Percentiles rank a stretch among this genome's conserved stretches.
phyloP scores from a whole-genome alignment of 2,888 invertebrate genomes.

The Apoda limacodes region DNA sequence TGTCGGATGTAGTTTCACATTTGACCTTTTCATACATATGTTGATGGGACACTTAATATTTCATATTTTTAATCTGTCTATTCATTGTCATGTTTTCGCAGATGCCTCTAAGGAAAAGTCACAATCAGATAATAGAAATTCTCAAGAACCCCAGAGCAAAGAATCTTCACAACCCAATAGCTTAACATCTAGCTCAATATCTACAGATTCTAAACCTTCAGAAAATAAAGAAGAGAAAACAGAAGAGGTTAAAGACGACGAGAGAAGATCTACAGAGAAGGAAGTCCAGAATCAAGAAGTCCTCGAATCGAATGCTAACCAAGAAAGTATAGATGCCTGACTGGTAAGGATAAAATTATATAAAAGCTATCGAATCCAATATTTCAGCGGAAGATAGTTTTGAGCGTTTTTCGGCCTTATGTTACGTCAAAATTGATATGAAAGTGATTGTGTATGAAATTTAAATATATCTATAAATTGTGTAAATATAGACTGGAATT shows the following conservation, averaged over 20 bases:
- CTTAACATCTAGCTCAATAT: conserved; percentile 52
- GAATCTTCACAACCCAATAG: conserved; percentile 57
- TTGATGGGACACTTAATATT: too few relatives aligned
- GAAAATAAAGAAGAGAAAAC: conserved; percentile 34
- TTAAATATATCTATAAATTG: too few relatives aligned
- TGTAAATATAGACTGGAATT: too few relatives aligned
- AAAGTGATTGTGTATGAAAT: too few relatives aligned
- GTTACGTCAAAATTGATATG: too few relatives aligned
- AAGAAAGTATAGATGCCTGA: conserved; percentile 52
- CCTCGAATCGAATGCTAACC: conserved; percentile 16
- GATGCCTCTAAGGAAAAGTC: conserved; percentile 54
- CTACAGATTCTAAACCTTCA: conserved; percentile 52
- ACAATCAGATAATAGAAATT: conserved; percentile 33
- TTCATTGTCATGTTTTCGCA: too few relatives aligned
- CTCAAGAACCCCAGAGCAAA: conserved; percentile 52
- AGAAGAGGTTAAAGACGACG: conserved; percentile 24
- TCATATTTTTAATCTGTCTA: too few relatives aligned
- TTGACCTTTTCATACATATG: too few relatives aligned
- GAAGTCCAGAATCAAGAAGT: conserved; percentile 16
- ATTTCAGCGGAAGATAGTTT: conserved; percentile 35
- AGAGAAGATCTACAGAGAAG: conserved; percentile 21
- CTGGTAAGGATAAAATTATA: conserved; percentile 37
- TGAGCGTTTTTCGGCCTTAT: too few relatives aligned
- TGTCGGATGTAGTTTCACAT: too few relatives aligned
- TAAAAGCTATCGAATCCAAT: conserved; percentile 34